Conservation (phyloP, 2,888 invertebrate genomes). For the Athrips mouffetella region DNA sequence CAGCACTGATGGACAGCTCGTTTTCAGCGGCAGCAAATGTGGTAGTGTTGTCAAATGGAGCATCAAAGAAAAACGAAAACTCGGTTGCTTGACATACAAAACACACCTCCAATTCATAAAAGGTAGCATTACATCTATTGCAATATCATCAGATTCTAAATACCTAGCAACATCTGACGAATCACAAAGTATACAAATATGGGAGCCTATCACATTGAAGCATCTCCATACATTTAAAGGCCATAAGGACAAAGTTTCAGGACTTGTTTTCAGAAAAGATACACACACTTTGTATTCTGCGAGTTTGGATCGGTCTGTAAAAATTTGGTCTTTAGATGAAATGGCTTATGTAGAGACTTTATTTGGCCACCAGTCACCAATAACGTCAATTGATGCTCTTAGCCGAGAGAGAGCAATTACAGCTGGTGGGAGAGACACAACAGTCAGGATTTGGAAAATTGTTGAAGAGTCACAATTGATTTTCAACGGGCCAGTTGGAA, state of each 20-base stretch:
- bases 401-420: conserved; percentile 92
- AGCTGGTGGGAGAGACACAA: conserved; percentile 91
- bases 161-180: conserved; percentile 82
- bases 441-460: conserved; percentile 96
- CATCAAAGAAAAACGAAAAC: conserved; percentile 79
- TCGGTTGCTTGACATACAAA: conserved; percentile 74
- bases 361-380: conserved; percentile 94
- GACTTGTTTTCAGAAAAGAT: conserved; percentile 90
- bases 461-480: conserved; percentile 97
- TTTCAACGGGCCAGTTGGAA: conserved; percentile 89
- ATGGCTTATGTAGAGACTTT: conserved; percentile 97
- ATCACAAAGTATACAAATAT: conserved; percentile 85
- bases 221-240: conserved; percentile 89
- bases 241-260: conserved; percentile 85
- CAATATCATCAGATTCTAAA: conserved; percentile 88
- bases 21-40: conserved; percentile 93
- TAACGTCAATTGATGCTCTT: conserved; percentile 93
- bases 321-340: conserved; percentile 97
- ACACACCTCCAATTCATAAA: conserved; percentile 57
- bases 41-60: conserved; percentile 92
- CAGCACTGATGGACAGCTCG: conserved; percentile 82
- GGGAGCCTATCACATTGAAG: conserved; percentile 87
- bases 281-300: conserved; percentile 91
- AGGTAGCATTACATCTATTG: conserved; percentile 81
- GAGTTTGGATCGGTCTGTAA: conserved; percentile 88